phyloP scores from a whole-genome alignment of 2,113 vertebrate genomes.

The Cebidichthys violaceus region DNA sequence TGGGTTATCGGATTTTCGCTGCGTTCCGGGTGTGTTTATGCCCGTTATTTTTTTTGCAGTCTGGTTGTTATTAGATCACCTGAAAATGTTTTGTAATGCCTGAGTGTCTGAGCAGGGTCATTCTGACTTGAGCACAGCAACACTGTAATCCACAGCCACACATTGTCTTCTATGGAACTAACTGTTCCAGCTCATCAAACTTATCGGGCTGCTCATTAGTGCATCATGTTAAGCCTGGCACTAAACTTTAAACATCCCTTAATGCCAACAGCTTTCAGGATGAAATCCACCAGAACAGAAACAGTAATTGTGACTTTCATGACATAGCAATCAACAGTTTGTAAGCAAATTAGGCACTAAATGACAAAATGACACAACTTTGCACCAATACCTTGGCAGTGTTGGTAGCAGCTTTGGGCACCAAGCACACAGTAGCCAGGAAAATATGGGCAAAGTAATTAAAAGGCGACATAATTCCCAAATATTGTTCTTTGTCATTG shows the following conservation, averaged over 20 bases:
- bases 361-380: constrained; percentile 30
- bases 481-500: background rate
- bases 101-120: constrained; percentile 26
- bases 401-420: background rate
- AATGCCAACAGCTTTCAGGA: constrained; percentile 32
- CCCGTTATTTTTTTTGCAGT: constrained; percentile 6
- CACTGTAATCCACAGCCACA: constrained; percentile 27
- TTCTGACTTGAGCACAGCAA: constrained; percentile 18
- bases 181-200: constrained; percentile 56
- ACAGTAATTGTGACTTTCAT: constrained; percentile 23
- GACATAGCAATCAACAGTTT: constrained; percentile 45
- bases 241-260: constrained; percentile 36
- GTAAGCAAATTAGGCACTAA: constrained; percentile 42
- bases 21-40: constrained; percentile 14
- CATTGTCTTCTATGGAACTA: constrained; percentile 36
- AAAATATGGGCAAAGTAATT: background rate
- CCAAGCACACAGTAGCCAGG: background rate
- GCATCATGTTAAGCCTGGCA: constrained; percentile 41
- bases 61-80: constrained; percentile 34
- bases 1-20: constrained; percentile 18
- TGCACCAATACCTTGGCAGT: background rate
- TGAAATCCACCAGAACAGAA: constrained; percentile 19
- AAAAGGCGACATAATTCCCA: background rate
- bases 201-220: constrained; percentile 48
- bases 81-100: constrained; percentile 36